Evolutionary conservation across 2,113 vertebrate species (phyloP).

Genomic region (Dasyprocta punctata): DNA sequence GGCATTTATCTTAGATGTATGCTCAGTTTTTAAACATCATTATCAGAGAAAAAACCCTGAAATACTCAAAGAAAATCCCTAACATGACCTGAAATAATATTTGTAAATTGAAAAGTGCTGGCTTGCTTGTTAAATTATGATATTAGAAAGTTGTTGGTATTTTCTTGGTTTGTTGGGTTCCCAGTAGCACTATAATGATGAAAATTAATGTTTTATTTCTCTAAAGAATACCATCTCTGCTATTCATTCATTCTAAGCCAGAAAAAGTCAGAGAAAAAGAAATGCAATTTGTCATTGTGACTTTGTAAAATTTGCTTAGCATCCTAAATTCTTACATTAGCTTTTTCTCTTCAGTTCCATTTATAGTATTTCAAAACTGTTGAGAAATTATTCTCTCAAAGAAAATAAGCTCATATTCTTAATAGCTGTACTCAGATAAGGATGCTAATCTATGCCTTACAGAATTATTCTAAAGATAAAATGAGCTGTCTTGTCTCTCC

Average conservation of each 20-base stretch:
- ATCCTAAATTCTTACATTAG: slow-evolving; percentile 64
- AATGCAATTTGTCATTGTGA: slow-evolving; percentile 68
- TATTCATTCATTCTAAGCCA: slow-evolving; percentile 39
- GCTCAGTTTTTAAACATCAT: not conserved
- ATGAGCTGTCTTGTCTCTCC: slow-evolving; percentile 67
- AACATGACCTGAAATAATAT: not conserved
- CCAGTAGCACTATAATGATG: slow-evolving; percentile 46
- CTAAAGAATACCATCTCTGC: slow-evolving; percentile 41
- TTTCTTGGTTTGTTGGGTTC: slow-evolving; percentile 52
- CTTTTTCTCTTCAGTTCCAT: slow-evolving; percentile 64
- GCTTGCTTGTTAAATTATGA: slow-evolving; percentile 28
- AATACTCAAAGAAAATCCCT: not conserved
- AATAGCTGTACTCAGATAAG: slow-evolving; percentile 75
- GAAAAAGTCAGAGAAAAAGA: slow-evolving; percentile 62
- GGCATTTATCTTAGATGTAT: not conserved
- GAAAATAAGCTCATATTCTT: slow-evolving; percentile 78
- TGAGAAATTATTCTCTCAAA: slow-evolving; percentile 80
- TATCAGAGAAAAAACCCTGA: not conserved
- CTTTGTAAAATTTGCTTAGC: slow-evolving; percentile 72
- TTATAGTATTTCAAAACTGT: slow-evolving; percentile 74
- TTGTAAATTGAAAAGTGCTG: slow-evolving; percentile 48
- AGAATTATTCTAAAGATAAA: slow-evolving; percentile 78
- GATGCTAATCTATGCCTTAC: slow-evolving; percentile 69
- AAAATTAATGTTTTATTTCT: slow-evolving; percentile 70
- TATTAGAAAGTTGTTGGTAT: slow-evolving; percentile 37